These are phyloP conservation scores for Cliona cf. orientalis DNA, from an alignment of 37 sponge, comb jelly and placozoan species.

Conservation along the genomic window DNA sequence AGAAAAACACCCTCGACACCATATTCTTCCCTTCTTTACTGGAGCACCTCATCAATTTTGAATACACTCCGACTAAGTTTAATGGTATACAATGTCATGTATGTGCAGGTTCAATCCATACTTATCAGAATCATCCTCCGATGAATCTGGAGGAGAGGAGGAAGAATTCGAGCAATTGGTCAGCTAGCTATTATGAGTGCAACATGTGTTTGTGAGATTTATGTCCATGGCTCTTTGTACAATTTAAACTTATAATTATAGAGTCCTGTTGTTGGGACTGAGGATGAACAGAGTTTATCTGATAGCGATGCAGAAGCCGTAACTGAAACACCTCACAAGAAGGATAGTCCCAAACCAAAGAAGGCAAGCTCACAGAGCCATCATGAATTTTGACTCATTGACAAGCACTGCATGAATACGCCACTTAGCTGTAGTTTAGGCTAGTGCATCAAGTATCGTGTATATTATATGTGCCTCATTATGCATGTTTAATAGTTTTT, in stretches of 20 bases:
- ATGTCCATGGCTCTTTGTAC: neutral
- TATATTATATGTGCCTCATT: no score
- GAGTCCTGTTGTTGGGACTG: neutral
- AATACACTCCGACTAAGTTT: neutral
- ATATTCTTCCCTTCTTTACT: neutral
- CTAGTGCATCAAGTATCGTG: no score
- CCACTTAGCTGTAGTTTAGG: no score
- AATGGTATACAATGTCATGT: neutral
- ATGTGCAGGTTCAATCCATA: constrained; percentile 51
- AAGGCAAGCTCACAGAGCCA: neutral
- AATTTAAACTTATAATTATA: neutral
- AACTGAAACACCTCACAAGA: neutral
- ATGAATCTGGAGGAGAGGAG: constrained; percentile 10
- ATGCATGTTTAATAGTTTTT: no score
- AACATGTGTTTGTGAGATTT: neutral
- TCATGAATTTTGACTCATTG: neutral
- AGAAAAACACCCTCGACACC: no score
- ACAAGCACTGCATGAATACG: neutral
- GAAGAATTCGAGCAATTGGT: neutral
- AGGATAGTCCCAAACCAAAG: neutral
- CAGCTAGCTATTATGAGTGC: no score
- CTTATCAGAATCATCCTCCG: constrained; percentile 25
- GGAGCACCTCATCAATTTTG: neutral
- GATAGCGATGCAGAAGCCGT: neutral
- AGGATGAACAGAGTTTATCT: constrained; percentile 4